phyloP scores from a whole-genome alignment of 2,888 invertebrate species.

The Venusia cambrica region DNA sequence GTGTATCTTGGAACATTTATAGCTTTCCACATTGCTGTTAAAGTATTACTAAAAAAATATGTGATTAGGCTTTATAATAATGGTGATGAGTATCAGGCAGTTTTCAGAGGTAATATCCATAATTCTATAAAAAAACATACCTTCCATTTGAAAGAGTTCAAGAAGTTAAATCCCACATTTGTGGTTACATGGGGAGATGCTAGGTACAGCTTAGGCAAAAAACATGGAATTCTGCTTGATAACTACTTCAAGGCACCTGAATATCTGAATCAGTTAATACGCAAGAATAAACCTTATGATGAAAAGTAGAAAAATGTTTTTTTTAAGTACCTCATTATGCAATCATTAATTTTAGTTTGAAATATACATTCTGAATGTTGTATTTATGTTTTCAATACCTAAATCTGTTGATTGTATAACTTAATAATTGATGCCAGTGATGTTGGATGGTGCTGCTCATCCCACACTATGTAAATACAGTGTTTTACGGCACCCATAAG shows the following conservation, averaged over 20 bases:
- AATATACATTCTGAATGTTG: too few species aligned
- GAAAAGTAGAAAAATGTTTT: slow-evolving; percentile 13
- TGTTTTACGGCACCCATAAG: too few species aligned
- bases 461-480: too few species aligned
- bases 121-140: slow-evolving; percentile 56
- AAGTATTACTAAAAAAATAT: slow-evolving; percentile 61
- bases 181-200: slow-evolving; percentile 66
- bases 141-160: slow-evolving; percentile 61
- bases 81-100: slow-evolving; percentile 65
- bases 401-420: too few species aligned
- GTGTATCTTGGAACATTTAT: slow-evolving; percentile 60
- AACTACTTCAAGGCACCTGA: slow-evolving; percentile 69
- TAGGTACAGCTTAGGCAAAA: slow-evolving; percentile 59
- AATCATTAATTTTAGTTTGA: too few species aligned
- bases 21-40: slow-evolving; percentile 54
- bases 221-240: slow-evolving; percentile 63
- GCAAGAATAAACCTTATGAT: slow-evolving; percentile 41
- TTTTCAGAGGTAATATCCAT: slow-evolving; percentile 58
- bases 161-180: slow-evolving; percentile 53
- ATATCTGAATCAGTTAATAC: slow-evolving; percentile 58
- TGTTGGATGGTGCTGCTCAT: too few species aligned
- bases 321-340: too few species aligned
- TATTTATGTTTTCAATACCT: too few species aligned
- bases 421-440: too few species aligned
- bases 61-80: slow-evolving; percentile 64